Percentiles rank a stretch among this genome's conserved stretches.
Conservation (phyloP, 1,140 invertebrate genomes). For the Drosophila bocqueti region DNA sequence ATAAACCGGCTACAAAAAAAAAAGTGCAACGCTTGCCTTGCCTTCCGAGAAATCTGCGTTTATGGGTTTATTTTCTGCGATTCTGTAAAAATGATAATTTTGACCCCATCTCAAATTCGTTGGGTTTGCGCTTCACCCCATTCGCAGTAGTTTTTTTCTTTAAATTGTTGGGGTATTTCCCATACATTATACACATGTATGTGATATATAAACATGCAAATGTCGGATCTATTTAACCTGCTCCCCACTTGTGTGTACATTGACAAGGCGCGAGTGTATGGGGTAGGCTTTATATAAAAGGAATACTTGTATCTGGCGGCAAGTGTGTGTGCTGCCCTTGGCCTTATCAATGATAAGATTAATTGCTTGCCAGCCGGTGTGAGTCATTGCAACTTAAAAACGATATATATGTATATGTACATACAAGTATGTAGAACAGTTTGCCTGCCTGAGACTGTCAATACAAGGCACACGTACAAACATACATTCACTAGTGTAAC, state of each 20-base stretch:
- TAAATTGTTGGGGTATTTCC: constrained; percentile 18
- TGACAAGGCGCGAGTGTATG: neutral
- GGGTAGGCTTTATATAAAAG: constrained; percentile 13
- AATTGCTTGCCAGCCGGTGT: constrained; percentile 56
- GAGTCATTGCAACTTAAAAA: constrained; percentile 45
- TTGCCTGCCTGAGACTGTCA: constrained; percentile 41
- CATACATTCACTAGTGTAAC: constrained; percentile 11
- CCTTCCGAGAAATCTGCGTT: constrained; percentile 15
- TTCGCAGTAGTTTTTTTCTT: neutral
- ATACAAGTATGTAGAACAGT: constrained; percentile 37
- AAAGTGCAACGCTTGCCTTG: neutral
- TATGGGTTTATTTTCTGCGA: no score
- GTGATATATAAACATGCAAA: constrained; percentile 19
- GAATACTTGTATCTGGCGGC: constrained; percentile 19
- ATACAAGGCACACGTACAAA: constrained; percentile 8
- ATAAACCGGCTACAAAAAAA: neutral
- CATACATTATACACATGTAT: neutral
- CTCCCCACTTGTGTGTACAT: constrained; percentile 52
- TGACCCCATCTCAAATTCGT: constrained; percentile 16
- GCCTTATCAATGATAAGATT: constrained; percentile 84
- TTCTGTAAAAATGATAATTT: constrained; percentile 10
- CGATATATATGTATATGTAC: neutral
- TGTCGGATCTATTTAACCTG: constrained; percentile 37
- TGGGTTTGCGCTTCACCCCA: constrained; percentile 14
- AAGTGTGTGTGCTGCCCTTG: constrained; percentile 62